Evolutionary conservation across 2,888 invertebrate genomes (phyloP).

Genomic region (Tridacna gigas): DNA sequence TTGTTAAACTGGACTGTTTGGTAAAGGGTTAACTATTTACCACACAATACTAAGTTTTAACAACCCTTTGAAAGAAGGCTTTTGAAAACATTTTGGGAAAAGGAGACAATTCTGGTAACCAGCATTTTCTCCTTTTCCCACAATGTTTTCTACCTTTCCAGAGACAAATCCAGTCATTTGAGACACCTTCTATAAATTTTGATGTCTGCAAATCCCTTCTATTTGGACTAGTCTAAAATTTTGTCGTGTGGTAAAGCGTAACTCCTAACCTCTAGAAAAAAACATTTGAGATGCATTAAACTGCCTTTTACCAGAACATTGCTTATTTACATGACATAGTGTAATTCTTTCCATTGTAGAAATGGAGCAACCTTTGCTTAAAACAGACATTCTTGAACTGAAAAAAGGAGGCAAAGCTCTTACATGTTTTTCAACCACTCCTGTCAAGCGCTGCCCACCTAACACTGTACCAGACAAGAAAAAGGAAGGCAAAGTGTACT

Average conservation of each 20-base stretch:
- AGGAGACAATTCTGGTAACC: too few species aligned
- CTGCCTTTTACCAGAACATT: not conserved
- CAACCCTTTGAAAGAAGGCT: too few species aligned
- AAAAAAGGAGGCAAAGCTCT: slow-evolving; percentile 21
- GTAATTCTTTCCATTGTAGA: slow-evolving; percentile 27
- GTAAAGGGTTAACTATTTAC: too few species aligned
- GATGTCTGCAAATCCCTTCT: too few species aligned
- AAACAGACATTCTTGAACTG: slow-evolving; percentile 33
- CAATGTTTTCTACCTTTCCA: too few species aligned
- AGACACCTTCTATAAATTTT: too few species aligned
- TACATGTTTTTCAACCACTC: slow-evolving; percentile 63
- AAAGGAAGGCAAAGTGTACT: slow-evolving; percentile 35
- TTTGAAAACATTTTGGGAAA: too few species aligned
- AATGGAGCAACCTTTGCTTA: slow-evolving; percentile 29
- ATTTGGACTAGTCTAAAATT: too few species aligned
- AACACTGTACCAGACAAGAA: slow-evolving; percentile 37
- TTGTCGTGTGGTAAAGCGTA: not conserved
- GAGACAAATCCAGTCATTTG: too few species aligned
- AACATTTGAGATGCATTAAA: not conserved
- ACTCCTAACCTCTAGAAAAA: too few species aligned
- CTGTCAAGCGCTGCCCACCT: slow-evolving; percentile 61
- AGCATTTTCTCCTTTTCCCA: too few species aligned
- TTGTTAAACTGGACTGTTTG: not conserved
- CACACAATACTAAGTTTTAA: too few species aligned
- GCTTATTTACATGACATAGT: not conserved